These are phyloP conservation scores for Cossypha caffra DNA, from an alignment of 2,797 vertebrate species.

Conservation along the genomic window DNA sequence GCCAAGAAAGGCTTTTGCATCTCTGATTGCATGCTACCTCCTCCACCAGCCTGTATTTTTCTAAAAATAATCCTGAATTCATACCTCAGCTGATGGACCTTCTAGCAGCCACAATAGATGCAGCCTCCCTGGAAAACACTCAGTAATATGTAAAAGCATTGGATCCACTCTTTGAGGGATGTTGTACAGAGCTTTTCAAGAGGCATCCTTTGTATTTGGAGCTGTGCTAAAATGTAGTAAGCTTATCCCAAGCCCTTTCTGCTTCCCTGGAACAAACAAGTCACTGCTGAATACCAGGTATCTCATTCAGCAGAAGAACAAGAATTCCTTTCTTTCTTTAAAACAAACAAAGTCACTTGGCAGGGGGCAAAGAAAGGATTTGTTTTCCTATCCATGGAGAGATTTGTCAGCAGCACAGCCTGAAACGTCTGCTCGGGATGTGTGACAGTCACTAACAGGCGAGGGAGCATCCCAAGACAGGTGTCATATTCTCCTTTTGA, in stretches of 20 bases:
- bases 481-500: background rate
- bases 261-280: background rate
- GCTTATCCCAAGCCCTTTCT: background rate
- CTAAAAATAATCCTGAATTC: conserved; percentile 58
- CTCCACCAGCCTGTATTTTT: background rate
- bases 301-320: background rate
- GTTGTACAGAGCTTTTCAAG: background rate
- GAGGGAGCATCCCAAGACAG: accelerated
- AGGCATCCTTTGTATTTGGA: background rate
- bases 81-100: conserved; percentile 32
- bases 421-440: accelerated
- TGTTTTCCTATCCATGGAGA: background rate
- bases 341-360: background rate
- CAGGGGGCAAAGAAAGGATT: background rate
- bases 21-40: background rate
- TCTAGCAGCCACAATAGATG: background rate
- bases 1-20: conserved; percentile 40
- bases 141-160: background rate
- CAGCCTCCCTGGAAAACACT: background rate
- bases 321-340: background rate
- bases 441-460: background rate
- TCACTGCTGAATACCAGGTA: background rate
- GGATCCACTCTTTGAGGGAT: background rate
- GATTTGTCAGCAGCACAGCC: background rate
- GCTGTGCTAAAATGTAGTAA: background rate